Evolutionary conservation across 1,140 invertebrate genomes (phyloP).

Genomic region (Heliconius nattereri): DNA sequence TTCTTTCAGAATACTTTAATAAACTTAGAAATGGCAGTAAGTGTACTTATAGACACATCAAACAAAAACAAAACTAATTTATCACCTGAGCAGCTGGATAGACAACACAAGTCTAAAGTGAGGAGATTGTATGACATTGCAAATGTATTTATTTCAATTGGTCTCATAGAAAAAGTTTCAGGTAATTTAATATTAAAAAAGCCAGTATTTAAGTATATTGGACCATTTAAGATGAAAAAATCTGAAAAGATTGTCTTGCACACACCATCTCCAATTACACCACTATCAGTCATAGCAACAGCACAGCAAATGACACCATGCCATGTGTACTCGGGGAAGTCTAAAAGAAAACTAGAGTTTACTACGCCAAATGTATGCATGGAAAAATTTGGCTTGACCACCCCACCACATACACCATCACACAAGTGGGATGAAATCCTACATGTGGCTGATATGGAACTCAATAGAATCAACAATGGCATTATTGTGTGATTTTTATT

Average conservation of each 20-base stretch:
- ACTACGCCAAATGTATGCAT: constrained; percentile 62
- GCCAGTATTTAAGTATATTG: constrained; percentile 86
- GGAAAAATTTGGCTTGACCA: constrained; percentile 63
- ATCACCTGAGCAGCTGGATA: constrained; percentile 73
- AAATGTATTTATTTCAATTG: constrained; percentile 87
- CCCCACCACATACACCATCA: constrained; percentile 73
- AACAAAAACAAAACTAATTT: constrained; percentile 60
- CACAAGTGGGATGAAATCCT: constrained; percentile 81
- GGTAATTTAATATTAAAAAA: constrained; percentile 83
- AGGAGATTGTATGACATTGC: constrained; percentile 88
- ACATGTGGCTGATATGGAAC: constrained; percentile 78
- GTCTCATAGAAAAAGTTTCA: constrained; percentile 85
- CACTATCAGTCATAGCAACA: constrained; percentile 57
- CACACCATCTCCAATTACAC: constrained; percentile 71
- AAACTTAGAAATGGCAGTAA: constrained; percentile 86
- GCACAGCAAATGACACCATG: constrained; percentile 57
- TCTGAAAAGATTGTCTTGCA: constrained; percentile 49
- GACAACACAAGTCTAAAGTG: constrained; percentile 84
- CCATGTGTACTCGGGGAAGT: constrained; percentile 68
- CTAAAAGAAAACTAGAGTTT: constrained; percentile 77
- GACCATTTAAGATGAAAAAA: constrained; percentile 79
- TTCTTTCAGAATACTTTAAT: constrained; percentile 84
- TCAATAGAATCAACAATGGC: constrained; percentile 77
- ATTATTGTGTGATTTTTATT: constrained; percentile 56
- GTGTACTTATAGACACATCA: constrained; percentile 82